Conservation (phyloP, 2,888 invertebrate genomes). For the Xylota segnis region DNA sequence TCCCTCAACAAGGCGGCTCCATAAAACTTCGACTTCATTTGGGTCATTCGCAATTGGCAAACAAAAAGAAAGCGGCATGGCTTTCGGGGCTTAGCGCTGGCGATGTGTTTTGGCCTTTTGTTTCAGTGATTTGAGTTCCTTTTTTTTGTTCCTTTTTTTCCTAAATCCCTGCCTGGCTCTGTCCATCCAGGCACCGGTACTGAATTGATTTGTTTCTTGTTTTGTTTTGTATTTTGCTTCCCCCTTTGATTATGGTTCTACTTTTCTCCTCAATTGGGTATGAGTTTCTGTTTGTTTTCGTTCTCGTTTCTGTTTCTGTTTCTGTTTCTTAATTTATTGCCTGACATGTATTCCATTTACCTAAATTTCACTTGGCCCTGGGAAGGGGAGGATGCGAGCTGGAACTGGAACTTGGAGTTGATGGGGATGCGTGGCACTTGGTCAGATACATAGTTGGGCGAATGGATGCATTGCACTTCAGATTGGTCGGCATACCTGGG, state of each 20-base stretch:
- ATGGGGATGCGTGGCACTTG: conserved; percentile 44
- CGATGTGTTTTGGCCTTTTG: conserved; percentile 14
- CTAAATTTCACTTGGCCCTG: conserved; percentile 56
- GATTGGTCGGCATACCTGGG: conserved; percentile 16
- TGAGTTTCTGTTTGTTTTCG: conserved; percentile 43
- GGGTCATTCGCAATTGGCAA: conserved; percentile 44
- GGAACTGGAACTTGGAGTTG: conserved; percentile 16
- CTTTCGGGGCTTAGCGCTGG: background rate
- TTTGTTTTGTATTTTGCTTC: too few species aligned
- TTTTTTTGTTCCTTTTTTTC: too few species aligned
- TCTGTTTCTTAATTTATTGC: conserved; percentile 61
- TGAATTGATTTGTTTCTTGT: background rate
- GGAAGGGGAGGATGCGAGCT: conserved; percentile 6
- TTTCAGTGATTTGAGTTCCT: conserved; percentile 15
- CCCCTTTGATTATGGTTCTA: conserved; percentile 7
- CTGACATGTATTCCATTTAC: conserved; percentile 62
- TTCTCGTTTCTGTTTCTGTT: background rate
- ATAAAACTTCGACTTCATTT: conserved; percentile 52
- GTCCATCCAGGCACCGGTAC: background rate
- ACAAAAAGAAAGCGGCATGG: background rate
- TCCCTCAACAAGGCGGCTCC: conserved; percentile 19
- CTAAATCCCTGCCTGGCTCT: background rate
- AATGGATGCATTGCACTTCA: conserved; percentile 11
- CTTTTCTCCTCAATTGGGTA: conserved; percentile 16
- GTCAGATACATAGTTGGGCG: conserved; percentile 2